Base-by-base conservation (phyloP, 2,888 invertebrate genomes). In the Pegoplata infirma region DNA sequence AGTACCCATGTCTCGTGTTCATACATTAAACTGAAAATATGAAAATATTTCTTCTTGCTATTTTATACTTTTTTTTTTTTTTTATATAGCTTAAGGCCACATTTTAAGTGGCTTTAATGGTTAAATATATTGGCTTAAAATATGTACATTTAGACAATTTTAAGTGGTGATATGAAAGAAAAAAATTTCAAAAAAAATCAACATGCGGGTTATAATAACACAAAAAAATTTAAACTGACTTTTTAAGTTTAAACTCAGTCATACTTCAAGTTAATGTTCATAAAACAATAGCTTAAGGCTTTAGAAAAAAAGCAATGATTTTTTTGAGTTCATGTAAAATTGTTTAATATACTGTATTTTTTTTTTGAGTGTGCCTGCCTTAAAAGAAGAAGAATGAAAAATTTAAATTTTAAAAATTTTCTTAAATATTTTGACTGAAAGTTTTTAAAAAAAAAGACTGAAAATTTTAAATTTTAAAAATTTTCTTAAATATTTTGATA, bases 31-130 rank as follows among this genome's bases (percentile, higher is more conserved):
- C 47, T 23, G 59, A 17, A n/a, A n/a, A 28, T 68, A 47, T 16
- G 67, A 61, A 63, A 55, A 36, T 53, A 16, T 36, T n/a, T n/a
- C n/a, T n/a, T n/a, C n/a, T n/a, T n/a, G n/a, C n/a, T n/a, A n/a
- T n/a, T n/a, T n/a, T n/a, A n/a, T n/a, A n/a, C n/a, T n/a, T n/a
- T n/a, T n/a, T n/a, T n/a, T n/a, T n/a, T 55, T 47, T 55, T 67
- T 40, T 46, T 61, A 23, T 71, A 21, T 19, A 16, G 56, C 79
- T 64, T 23, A 21, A 47, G 47, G 79, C 75, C 53, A 79, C 56
- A 79, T 79, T 79, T 79, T 79, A 75, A 79, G 79, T 79, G 79
- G 75, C 75, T 68, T 67, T 79, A 75, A 79, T 75, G 75, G 75
- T 67, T 72, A 58, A 67, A 71, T 49, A 75, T 71, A 75, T 79